These are phyloP conservation scores for Thermophis baileyi DNA, from an alignment of 2,113 vertebrate genomes.

Conservation along the genomic window DNA sequence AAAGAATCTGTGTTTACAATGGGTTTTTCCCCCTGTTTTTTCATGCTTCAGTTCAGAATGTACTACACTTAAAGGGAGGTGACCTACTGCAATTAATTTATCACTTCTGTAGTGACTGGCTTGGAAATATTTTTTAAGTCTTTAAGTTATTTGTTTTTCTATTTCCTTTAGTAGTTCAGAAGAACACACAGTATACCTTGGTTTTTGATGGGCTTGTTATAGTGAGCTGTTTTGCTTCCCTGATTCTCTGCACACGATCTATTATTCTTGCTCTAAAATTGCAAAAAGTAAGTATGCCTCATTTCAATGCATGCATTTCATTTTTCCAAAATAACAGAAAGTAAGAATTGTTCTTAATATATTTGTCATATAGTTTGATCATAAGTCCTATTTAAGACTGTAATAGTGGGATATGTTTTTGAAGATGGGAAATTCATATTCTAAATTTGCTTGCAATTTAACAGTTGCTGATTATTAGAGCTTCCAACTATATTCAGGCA, in stretches of 20 bases:
- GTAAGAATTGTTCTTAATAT: background rate
- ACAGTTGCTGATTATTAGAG: background rate
- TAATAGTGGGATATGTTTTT: background rate
- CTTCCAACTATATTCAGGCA: background rate
- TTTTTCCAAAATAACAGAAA: background rate
- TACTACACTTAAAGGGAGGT: background rate
- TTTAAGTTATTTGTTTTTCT: constrained; percentile 23
- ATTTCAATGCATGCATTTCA: background rate
- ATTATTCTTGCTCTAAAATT: constrained; percentile 84
- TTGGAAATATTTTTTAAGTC: background rate
- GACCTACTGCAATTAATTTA: background rate
- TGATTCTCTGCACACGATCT: constrained; percentile 86
- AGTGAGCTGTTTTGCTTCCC: constrained; percentile 82
- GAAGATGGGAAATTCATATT: background rate
- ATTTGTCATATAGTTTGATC: background rate
- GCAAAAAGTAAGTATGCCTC: constrained; percentile 78
- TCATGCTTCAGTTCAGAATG: background rate
- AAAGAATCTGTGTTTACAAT: too few species aligned
- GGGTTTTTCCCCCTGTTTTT: too few species aligned
- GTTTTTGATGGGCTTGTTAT: constrained; percentile 89
- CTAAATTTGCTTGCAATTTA: background rate
- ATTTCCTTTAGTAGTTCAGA: constrained; percentile 77
- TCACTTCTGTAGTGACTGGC: background rate
- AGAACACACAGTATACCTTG: constrained; percentile 83
- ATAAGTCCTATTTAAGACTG: background rate